Percentiles rank a stretch among this genome's conserved stretches.
Conservation (phyloP, 2,888 invertebrate species). For the Papilio elwesi region DNA sequence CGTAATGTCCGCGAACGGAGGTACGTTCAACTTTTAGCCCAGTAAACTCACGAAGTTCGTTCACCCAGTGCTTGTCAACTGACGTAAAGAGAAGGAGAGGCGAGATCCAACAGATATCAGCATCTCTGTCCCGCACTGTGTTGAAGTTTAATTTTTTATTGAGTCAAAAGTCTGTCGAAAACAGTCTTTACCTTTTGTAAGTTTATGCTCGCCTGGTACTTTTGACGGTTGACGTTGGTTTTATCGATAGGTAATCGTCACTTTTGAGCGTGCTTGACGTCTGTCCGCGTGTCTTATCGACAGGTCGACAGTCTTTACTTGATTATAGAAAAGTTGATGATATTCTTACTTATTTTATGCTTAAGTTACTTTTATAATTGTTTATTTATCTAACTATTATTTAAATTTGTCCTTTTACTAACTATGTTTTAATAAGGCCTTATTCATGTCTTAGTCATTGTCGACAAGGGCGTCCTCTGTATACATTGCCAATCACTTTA, state of each 20-base stretch:
- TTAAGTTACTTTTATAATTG: background rate
- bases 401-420: too few species aligned
- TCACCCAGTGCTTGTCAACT: constrained; percentile 85
- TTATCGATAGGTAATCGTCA: constrained; percentile 76
- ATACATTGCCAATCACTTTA: too few species aligned
- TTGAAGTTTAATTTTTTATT: constrained; percentile 80
- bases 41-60: constrained; percentile 84
- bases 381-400: too few species aligned
- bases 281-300: constrained; percentile 40
- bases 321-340: background rate
- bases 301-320: constrained; percentile 36
- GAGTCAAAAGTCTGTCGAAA: constrained; percentile 72
- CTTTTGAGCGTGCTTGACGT: constrained; percentile 54
- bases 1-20: constrained; percentile 84
- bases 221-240: constrained; percentile 79
- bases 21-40: constrained; percentile 85
- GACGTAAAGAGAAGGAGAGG: constrained; percentile 77
- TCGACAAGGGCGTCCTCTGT: too few species aligned
- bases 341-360: background rate
- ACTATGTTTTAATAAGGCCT: too few species aligned
- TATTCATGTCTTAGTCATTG: too few species aligned
- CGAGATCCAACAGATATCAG: constrained; percentile 62
- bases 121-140: constrained; percentile 68
- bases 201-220: constrained; percentile 77
- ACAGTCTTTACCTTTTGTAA: constrained; percentile 72